These are phyloP conservation scores for Euplexia lucipara DNA, from an alignment of 2,888 invertebrate genomes.

Conservation along the genomic window DNA sequence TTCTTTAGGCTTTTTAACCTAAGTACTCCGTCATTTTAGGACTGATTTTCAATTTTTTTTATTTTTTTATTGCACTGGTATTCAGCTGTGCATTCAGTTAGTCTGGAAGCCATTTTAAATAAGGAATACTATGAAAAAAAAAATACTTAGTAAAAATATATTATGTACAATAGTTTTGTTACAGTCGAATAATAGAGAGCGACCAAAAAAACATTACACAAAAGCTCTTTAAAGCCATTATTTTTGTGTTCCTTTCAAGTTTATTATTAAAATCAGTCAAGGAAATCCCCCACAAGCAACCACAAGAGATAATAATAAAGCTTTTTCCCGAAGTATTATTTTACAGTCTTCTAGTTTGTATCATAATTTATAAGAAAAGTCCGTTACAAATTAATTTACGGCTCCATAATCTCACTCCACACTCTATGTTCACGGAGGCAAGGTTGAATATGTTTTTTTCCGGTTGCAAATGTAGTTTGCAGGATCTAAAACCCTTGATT, in stretches of 20 bases:
- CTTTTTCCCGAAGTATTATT: slow-evolving; percentile 56
- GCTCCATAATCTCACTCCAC: not conserved
- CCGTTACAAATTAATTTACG: slow-evolving; percentile 34
- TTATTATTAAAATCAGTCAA: slow-evolving; percentile 36
- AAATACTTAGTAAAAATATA: no score
- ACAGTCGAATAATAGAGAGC: no score
- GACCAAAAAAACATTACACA: no score
- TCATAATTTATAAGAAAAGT: slow-evolving; percentile 68
- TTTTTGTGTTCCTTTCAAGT: slow-evolving; percentile 28
- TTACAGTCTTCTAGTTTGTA: slow-evolving; percentile 64
- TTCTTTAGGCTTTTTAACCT: no score
- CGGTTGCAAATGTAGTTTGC: slow-evolving; percentile 13
- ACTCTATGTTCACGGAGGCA: slow-evolving; percentile 20
- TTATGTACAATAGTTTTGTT: no score
- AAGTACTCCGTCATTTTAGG: no score
- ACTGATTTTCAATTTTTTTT: no score
- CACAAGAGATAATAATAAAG: slow-evolving; percentile 52
- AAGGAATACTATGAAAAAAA: no score
- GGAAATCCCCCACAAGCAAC: slow-evolving; percentile 30
- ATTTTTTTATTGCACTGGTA: no score
- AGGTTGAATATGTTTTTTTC: slow-evolving; percentile 25
- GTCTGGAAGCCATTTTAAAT: no score
- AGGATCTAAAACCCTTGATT: slow-evolving; percentile 67
- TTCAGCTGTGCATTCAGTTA: no score
- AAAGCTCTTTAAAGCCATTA: slow-evolving; percentile 5